A percentile compares a stretch with the other conserved stretches of the same genome.
These are phyloP conservation scores for Cryptus armator DNA, from an alignment of 2,888 invertebrate genomes.

Conservation along the genomic window DNA sequence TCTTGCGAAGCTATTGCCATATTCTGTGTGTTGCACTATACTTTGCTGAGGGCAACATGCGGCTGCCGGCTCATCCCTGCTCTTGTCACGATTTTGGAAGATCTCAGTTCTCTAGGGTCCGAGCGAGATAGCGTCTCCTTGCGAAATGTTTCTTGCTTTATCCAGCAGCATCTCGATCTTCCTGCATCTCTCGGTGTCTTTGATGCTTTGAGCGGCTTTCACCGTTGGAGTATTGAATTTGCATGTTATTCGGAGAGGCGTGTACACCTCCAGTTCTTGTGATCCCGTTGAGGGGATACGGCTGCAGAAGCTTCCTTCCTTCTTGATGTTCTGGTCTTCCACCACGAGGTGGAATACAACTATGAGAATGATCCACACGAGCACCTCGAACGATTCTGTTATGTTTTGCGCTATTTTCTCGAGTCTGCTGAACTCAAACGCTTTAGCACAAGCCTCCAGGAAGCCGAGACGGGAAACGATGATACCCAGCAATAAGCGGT, in stretches of 20 bases:
- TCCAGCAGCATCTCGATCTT: conserved; percentile 5
- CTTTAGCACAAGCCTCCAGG: neutral
- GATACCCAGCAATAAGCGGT: conserved; percentile 21
- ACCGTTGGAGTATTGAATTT: conserved; percentile 78
- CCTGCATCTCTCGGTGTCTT: conserved; percentile 62
- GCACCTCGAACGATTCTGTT: neutral
- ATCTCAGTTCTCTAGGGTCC: conserved; percentile 35
- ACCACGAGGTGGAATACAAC: neutral
- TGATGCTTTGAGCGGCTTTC: conserved; percentile 72
- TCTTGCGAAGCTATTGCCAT: neutral
- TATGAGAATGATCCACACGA: neutral
- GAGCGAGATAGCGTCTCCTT: conserved; percentile 29
- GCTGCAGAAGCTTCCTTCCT: conserved; percentile 49
- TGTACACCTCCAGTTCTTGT: conserved; percentile 68
- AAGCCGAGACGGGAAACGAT: conserved; percentile 42
- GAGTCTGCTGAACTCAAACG: conserved; percentile 5
- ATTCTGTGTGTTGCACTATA: conserved; percentile 42
- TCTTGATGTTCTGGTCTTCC: conserved; percentile 18
- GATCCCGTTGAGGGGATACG: conserved; percentile 29
- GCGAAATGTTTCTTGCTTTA: neutral
- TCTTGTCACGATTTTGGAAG: conserved; percentile 64
- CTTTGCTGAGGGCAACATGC: conserved; percentile 29
- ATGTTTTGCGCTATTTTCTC: conserved; percentile 9
- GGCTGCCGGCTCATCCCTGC: neutral
- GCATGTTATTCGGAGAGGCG: conserved; percentile 78